A percentile compares a stretch with the other conserved stretches of the same genome.
Evolutionary conservation across 2,888 invertebrate genomes (phyloP).

Genomic region (Drosophila rellima): DNA sequence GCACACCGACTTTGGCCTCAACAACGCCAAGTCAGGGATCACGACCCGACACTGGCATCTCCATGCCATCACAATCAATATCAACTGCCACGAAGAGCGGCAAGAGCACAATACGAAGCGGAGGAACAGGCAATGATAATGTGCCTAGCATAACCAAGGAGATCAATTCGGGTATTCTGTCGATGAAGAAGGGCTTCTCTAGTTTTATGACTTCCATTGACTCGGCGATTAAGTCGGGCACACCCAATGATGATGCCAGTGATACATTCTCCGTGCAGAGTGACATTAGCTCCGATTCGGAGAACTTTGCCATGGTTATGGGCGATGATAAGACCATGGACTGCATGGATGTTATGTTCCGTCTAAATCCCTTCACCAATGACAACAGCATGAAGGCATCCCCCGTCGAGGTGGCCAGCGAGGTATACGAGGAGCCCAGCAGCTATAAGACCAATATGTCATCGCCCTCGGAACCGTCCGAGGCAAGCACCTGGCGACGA

Average conservation of each 20-base stretch:
- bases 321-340: slow-evolving; percentile 89
- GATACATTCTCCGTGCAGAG: slow-evolving; percentile 92
- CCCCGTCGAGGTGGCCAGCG: slow-evolving; percentile 92
- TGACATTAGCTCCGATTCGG: slow-evolving; percentile 95
- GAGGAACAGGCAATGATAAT: slow-evolving; percentile 46
- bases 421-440: slow-evolving; percentile 91
- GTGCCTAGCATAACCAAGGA: slow-evolving; percentile 86
- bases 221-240: slow-evolving; percentile 90
- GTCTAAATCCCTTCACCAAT: slow-evolving; percentile 86
- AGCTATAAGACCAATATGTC: slow-evolving; percentile 88
- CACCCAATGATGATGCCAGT: slow-evolving; percentile 89
- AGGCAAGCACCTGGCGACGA: slow-evolving; percentile 92
- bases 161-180: slow-evolving; percentile 88
- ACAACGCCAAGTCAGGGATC: slow-evolving; percentile 82
- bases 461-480: slow-evolving; percentile 93
- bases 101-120: slow-evolving; percentile 72
- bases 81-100: slow-evolving; percentile 85
- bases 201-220: slow-evolving; percentile 94
- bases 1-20: slow-evolving; percentile 82
- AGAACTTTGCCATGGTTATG: slow-evolving; percentile 92
- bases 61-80: slow-evolving; percentile 74
- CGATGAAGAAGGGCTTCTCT: slow-evolving; percentile 94
- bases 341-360: slow-evolving; percentile 90
- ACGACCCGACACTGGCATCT: slow-evolving; percentile 82
- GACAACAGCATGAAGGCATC: slow-evolving; percentile 86